These are phyloP conservation scores for Hippocampus kuda DNA, from an alignment of 2,797 vertebrate genomes.

Conservation along the genomic window DNA sequence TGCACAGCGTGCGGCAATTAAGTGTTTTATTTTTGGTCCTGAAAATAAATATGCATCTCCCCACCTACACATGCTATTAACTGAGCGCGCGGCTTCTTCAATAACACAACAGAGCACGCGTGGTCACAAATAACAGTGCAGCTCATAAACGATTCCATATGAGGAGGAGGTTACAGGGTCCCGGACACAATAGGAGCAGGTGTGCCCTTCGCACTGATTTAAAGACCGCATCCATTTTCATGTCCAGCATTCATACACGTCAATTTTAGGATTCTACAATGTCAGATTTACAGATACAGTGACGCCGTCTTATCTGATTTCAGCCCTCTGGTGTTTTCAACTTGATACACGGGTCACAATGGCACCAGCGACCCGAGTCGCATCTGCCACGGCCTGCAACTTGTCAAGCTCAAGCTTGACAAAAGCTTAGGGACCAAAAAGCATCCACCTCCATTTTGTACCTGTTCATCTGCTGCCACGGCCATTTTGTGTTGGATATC, in stretches of 20 bases:
- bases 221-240: neutral
- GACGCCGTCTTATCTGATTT: neutral
- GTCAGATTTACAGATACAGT: neutral
- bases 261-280: neutral
- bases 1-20: neutral
- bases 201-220: conserved; percentile 40
- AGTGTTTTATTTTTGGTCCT: conserved; percentile 19
- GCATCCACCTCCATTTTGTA: neutral
- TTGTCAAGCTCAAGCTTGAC: neutral
- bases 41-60: conserved; percentile 33
- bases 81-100: conserved; percentile 4
- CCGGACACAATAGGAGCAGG: conserved; percentile 44
- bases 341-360: neutral
- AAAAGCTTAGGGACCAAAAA: neutral
- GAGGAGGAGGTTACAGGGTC: conserved; percentile 5
- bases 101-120: neutral
- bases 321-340: neutral
- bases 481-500: neutral
- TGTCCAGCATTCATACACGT: neutral
- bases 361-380: neutral
- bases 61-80: conserved; percentile 40
- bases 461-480: neutral
- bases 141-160: neutral
- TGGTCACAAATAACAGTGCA: neutral
- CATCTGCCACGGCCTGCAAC: neutral